Evolutionary conservation across 2,113 vertebrate genomes (phyloP).

Genomic region (Dasyurus viverrinus): DNA sequence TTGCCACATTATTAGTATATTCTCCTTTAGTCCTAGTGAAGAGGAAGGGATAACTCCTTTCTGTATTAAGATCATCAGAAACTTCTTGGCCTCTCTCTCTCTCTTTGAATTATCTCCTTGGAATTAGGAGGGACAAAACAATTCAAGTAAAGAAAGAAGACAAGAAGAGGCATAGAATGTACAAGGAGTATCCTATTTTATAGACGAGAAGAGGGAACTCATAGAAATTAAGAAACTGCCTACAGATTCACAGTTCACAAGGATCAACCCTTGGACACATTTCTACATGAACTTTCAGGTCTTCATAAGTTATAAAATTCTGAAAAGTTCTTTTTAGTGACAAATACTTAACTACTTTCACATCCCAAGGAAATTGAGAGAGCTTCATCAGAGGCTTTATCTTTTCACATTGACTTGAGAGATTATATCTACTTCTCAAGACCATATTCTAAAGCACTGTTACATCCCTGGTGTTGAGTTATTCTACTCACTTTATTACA

Average conservation of each 20-base stretch:
- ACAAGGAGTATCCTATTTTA: background rate
- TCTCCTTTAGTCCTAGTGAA: background rate
- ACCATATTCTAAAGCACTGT: background rate
- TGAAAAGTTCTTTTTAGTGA: background rate
- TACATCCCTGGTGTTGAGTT: background rate
- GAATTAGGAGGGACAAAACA: background rate
- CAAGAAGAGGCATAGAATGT: background rate
- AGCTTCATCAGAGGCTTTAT: background rate
- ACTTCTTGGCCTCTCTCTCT: background rate
- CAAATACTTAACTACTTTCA: background rate
- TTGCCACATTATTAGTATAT: background rate
- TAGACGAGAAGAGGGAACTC: background rate
- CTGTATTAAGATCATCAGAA: background rate
- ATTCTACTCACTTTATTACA: background rate
- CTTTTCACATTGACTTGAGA: background rate
- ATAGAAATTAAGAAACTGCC: background rate
- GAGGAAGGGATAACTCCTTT: background rate
- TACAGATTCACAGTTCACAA: background rate
- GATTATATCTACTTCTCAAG: background rate
- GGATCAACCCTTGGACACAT: background rate
- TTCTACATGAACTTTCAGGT: background rate
- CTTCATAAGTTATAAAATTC: background rate
- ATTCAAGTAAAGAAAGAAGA: background rate
- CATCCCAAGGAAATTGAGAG: background rate
- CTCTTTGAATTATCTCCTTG: background rate